Evolutionary conservation across 2,113 vertebrate species (phyloP).

Genomic region (Nycticorax nycticorax): DNA sequence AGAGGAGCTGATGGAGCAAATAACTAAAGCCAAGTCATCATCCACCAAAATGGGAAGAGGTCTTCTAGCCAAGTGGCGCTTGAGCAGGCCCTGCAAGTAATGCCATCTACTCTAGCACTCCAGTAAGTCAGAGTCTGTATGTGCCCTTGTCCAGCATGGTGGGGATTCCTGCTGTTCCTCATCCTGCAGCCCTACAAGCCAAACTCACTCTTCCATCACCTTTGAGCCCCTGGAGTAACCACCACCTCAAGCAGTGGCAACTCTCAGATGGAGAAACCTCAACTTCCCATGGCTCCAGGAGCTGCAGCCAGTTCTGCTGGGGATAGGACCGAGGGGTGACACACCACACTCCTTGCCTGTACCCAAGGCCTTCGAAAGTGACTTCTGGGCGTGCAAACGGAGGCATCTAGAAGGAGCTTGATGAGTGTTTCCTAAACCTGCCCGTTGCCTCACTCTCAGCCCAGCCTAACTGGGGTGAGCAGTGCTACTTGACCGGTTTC

Average conservation of each 20-base stretch:
- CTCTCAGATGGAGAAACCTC: background rate
- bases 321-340: background rate
- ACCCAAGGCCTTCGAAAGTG: background rate
- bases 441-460: background rate
- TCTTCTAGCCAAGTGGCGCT: background rate
- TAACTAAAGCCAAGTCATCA: background rate
- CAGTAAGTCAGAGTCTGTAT: too few species aligned
- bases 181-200: background rate
- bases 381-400: background rate
- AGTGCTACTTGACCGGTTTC: constrained; percentile 29
- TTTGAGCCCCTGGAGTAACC: background rate
- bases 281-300: background rate
- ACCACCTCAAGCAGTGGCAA: background rate
- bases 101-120: background rate
- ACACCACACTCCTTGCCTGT: rapidly evolving
- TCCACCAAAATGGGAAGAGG: background rate
- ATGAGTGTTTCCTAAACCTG: background rate
- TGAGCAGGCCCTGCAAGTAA: background rate
- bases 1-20: background rate
- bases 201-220: background rate
- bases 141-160: background rate
- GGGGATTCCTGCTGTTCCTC: background rate
- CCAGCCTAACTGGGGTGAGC: background rate
- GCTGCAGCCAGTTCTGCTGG: background rate
- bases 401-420: background rate